Evolutionary conservation across 1,140 invertebrate genomes (phyloP), one percentile per base, ranked within the genome.

Genomic region (Apis laboriosa): DNA sequence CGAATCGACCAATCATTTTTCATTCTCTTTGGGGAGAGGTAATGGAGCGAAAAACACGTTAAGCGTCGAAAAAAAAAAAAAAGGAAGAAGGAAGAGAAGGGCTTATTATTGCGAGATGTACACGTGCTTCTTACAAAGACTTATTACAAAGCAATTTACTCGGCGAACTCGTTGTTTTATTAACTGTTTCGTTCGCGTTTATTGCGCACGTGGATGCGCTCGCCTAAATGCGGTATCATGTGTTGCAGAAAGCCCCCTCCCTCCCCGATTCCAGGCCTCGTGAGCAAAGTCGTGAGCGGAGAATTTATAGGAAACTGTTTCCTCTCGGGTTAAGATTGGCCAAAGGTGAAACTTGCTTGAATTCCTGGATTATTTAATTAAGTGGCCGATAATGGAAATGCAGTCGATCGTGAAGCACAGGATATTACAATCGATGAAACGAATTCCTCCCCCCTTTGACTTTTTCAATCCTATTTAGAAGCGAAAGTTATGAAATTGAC

Each of bases 311-410:
- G 63, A 34, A 49, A 66, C 60, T 64, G 84, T 56, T 86, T 56
- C 61, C 66, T 60, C 53, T 43, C 34, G 34, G 64, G 61, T 63
- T 71, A 83, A 77, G 77, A 70, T 17, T 7, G 9, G 58, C 8
- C 84, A 81, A 78, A 84, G 67, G 68, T 80, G 63, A 64, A 84
- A 84, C 85, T 84, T 86, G 58, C 58, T 51, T 34, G 77, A 77
- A 84, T 80, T 77, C 78, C 28, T 60, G 67, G 82, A 87, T 88
- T 87, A 87, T 87, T 87, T 87, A 87, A 88, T 88, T 88, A 87
- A 87, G 68, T 84, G 84, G 74, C 68, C 77, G 85, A 28, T 88
- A 87, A 88, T 84, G 86, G 74, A 87, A 84, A 84, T 61, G 73
- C 82, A 84, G 85, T 75, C 82, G 64, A 61, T 74, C 77, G 85